A percentile compares a stretch with the other conserved stretches of the same genome.
phyloP scores from a whole-genome alignment of 1,140 invertebrate species.

The Pseudomyrmex dendroicus region DNA sequence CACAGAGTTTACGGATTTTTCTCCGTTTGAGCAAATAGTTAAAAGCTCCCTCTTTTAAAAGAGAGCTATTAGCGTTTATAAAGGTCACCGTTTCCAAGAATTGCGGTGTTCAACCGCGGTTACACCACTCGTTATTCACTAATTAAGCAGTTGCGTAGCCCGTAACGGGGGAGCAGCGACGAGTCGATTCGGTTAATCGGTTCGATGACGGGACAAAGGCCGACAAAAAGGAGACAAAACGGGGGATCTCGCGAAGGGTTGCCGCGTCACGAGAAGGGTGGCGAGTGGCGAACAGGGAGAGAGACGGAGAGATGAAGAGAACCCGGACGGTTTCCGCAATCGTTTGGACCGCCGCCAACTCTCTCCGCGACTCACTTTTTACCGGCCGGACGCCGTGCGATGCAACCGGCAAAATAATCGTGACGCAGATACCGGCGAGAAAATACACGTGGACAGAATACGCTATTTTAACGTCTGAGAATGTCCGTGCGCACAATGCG shows the following conservation, averaged over 20 bases:
- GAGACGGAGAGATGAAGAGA: constrained; percentile 53
- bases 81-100: constrained; percentile 6
- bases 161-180: not conserved
- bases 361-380: constrained; percentile 78
- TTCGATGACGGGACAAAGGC: constrained; percentile 63
- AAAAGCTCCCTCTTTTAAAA: constrained; percentile 8
- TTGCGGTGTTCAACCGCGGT: constrained; percentile 5
- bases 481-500: not conserved
- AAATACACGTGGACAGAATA: not conserved
- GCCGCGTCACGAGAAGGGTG: not conserved
- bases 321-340: constrained; percentile 76
- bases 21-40: not conserved
- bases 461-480: not conserved
- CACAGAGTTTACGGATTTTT: not conserved
- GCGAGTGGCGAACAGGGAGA: not conserved
- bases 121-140: constrained; percentile 45
- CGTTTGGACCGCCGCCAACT: constrained; percentile 79
- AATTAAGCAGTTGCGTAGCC: constrained; percentile 24
- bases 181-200: constrained; percentile 18
- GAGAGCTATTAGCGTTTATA: too few relatives aligned
- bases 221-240: constrained; percentile 20
- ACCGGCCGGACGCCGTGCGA: constrained; percentile 74
- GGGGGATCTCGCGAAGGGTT: not conserved
- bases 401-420: constrained; percentile 78
- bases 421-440: constrained; percentile 56